phyloP scores from a whole-genome alignment of 2,797 vertebrate genomes.

The Sparus aurata region DNA sequence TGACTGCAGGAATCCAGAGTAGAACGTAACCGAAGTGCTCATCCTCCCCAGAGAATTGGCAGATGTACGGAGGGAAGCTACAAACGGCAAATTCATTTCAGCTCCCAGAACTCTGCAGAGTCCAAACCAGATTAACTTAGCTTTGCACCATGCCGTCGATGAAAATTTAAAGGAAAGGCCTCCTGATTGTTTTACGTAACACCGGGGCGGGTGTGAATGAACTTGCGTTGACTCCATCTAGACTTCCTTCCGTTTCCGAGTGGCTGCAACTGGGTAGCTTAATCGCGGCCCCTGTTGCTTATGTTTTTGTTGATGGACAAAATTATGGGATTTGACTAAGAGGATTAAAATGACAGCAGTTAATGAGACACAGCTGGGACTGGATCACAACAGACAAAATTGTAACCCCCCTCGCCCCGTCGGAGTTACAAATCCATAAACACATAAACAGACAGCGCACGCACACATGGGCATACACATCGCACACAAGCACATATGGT shows the following conservation, averaged over 20 bases:
- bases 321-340: slow-evolving; percentile 86
- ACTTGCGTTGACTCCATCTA: slow-evolving; percentile 38
- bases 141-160: slow-evolving; percentile 57
- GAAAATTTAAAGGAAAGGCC: slow-evolving; percentile 54
- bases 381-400: slow-evolving; percentile 77
- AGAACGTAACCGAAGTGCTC: slow-evolving; percentile 51
- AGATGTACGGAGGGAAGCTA: slow-evolving; percentile 55
- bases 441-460: slow-evolving; percentile 53
- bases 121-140: slow-evolving; percentile 70
- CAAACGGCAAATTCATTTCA: slow-evolving; percentile 66
- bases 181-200: slow-evolving; percentile 67
- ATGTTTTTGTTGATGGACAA: slow-evolving; percentile 82
- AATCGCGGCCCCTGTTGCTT: slow-evolving; percentile 73
- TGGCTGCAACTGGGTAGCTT: slow-evolving; percentile 49
- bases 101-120: slow-evolving; percentile 64
- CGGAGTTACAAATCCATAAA: slow-evolving; percentile 64
- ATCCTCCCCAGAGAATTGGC: slow-evolving; percentile 46
- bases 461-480: slow-evolving; percentile 56
- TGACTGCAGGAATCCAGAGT: slow-evolving; percentile 61
- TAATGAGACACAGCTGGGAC: slow-evolving; percentile 86
- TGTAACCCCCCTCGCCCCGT: slow-evolving; percentile 31
- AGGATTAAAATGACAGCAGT: slow-evolving; percentile 85
- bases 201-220: slow-evolving; percentile 30
- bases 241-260: slow-evolving; percentile 41
- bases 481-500: slow-evolving; percentile 49